Base-by-base conservation (phyloP, 2,888 invertebrate genomes). In the Malthinus seriepunctatus region DNA sequence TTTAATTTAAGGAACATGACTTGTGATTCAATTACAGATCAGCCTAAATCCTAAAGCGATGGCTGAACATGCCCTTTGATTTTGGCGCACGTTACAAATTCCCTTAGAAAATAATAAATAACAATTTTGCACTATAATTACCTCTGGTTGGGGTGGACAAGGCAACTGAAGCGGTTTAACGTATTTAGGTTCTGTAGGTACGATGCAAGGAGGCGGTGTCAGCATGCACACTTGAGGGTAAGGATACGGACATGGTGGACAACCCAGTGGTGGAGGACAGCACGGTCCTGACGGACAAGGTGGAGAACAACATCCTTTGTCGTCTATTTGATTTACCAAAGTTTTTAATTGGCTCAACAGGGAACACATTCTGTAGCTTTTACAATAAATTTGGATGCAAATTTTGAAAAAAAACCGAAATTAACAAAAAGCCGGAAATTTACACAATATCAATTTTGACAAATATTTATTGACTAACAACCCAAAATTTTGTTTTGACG, bases 151-250 rank as follows among this genome's bases (percentile, higher is more conserved):
- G n/a, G 23, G 15, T 8, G 42, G 51, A 52, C 70, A 69, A 5
- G 74, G 74, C 15, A 75, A 44, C 51, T 62, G 64, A 8, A 76
- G 64, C 3, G 76, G 76, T 60, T 71, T 72, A 2, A 76, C 75
- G 9, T 75, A 75, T 55, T 71, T 52, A 3, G 76, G 75, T 14
- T 47, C 57, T 3, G 73, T 75, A 8, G 76, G 76, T 1, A 69
- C 71, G 49, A 68, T 55, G 15, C 70, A 70, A 7, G 73, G 73
- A 31, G 75, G 74, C 9, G 76, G 73, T 45, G 65, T 65, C 12
- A 47, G 66, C 69, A 74, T 71, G 39, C 71, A 71, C 31, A 72
- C 69, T 62, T 71, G 67, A 23, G 67, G 70, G 47, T 65, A 73
- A n/a, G 73, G 70, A 44, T 60, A 59, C 3, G 49, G 47, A 15